Conservation (phyloP, 2,888 invertebrate genomes). For the Athalia circularis region DNA sequence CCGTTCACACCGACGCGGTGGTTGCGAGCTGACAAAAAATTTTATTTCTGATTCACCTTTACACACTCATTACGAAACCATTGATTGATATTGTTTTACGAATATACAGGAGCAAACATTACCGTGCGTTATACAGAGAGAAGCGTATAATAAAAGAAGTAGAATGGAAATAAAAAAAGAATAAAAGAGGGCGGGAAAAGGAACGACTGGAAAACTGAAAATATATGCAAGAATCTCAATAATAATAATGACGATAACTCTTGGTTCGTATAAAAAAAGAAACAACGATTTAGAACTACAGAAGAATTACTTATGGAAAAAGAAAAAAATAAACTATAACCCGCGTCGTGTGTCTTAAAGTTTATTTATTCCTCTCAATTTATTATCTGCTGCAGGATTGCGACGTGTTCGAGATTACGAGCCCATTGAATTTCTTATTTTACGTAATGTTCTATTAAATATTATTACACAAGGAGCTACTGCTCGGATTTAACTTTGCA, state of each 20-base stretch:
- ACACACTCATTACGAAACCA: conserved; percentile 28
- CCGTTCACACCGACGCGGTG: background rate
- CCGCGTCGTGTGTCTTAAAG: background rate
- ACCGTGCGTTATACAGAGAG: background rate
- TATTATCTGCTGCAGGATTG: background rate
- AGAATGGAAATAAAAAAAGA: background rate
- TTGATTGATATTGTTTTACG: background rate
- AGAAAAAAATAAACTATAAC: no score
- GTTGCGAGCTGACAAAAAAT: conserved; percentile 4
- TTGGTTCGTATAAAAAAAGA: no score
- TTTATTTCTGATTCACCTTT: conserved; percentile 7
- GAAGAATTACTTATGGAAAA: no score
- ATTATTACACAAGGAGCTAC: conserved; percentile 3
- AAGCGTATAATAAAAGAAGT: background rate
- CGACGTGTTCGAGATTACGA: background rate
- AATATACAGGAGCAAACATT: background rate
- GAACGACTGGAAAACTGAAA: no score
- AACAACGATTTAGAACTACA: no score
- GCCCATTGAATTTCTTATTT: background rate
- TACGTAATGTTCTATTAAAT: conserved; percentile 16
- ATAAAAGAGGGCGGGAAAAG: no score
- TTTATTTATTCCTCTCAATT: background rate
- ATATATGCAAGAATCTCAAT: no score
- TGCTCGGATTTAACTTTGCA: background rate
- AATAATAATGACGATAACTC: no score